phyloP scores from a whole-genome alignment of 2,113 vertebrate species.

The Cyprinodon variegatus region DNA sequence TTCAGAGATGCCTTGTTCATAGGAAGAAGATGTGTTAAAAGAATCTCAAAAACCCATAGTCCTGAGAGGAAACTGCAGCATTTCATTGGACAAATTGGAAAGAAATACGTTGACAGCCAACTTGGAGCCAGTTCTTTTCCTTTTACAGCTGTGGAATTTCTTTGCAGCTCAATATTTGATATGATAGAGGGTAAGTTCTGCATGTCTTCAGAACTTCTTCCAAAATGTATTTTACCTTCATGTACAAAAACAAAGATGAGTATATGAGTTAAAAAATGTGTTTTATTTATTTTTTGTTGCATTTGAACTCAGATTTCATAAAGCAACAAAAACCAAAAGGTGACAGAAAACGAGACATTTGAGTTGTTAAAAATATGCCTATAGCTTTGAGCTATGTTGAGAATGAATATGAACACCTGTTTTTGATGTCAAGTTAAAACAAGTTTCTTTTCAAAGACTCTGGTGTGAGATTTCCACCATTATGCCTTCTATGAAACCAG shows the following conservation, averaged over 20 bases:
- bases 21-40: constrained; percentile 2
- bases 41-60: background rate
- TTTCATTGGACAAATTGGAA: background rate
- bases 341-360: background rate
- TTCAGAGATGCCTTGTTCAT: background rate
- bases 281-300: background rate
- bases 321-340: background rate
- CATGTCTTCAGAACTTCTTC: background rate
- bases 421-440: background rate
- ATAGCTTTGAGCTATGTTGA: no score
- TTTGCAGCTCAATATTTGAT: background rate
- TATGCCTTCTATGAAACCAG: constrained; percentile 9
- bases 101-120: background rate
- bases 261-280: background rate
- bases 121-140: background rate
- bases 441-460: background rate
- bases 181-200: constrained; percentile 25
- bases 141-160: background rate
- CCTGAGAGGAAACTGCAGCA: background rate
- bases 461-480: background rate
- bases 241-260: background rate
- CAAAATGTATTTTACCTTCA: no score
- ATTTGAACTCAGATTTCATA: no score
- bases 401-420: no score
- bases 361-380: no score